phyloP scores from a whole-genome alignment of 2,113 vertebrate species.

The Phoxinus phoxinus region DNA sequence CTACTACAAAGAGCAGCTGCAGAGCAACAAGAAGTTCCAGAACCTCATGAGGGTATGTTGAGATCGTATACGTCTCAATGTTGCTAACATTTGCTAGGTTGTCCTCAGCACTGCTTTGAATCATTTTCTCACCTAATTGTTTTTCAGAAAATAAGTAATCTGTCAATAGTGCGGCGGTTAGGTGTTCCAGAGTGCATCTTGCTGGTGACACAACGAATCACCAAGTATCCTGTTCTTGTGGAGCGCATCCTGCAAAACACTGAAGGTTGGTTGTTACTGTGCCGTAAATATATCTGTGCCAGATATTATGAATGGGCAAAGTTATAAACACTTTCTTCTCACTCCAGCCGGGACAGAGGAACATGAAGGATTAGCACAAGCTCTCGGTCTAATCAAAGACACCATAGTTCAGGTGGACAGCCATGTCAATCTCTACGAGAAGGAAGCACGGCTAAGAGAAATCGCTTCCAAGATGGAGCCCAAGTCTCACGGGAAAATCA shows the following conservation, averaged over 20 bases:
- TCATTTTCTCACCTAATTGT: neutral
- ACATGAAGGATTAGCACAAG: constrained; percentile 80
- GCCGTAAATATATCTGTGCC: neutral
- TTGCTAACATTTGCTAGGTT: neutral
- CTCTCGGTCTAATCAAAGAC: constrained; percentile 85
- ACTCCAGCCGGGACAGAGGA: constrained; percentile 83
- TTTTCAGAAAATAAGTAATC: constrained; percentile 87
- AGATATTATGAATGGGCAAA: neutral
- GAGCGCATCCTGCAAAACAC: constrained; percentile 92
- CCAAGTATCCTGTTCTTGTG: constrained; percentile 93
- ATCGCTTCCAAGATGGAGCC: constrained; percentile 87
- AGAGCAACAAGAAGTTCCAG: constrained; percentile 96
- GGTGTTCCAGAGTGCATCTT: constrained; percentile 92
- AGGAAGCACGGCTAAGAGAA: constrained; percentile 84
- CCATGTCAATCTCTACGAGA: constrained; percentile 85
- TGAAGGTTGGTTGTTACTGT: constrained; percentile 76
- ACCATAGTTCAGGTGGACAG: constrained; percentile 87
- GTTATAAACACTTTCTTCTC: neutral
- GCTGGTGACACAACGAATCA: constrained; percentile 94
- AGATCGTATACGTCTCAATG: neutral
- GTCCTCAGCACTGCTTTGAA: neutral
- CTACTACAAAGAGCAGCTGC: constrained; percentile 90
- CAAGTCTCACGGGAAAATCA: constrained; percentile 86
- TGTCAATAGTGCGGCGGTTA: constrained; percentile 87
- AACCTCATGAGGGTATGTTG: constrained; percentile 87